Base-by-base conservation (phyloP, 2,888 invertebrate species). In the Caenorhabditis sp. region DNA sequence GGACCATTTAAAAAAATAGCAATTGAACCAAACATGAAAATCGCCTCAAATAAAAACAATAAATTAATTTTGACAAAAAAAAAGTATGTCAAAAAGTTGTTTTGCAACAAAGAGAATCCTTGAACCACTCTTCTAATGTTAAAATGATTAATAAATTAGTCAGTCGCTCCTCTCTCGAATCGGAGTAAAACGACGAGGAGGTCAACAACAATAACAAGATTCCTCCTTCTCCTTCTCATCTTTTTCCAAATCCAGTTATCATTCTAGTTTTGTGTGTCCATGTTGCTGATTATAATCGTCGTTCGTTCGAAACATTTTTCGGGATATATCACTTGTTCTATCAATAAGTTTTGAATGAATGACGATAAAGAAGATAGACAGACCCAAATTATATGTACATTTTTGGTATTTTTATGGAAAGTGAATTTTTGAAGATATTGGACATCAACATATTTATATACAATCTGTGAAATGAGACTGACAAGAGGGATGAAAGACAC, bases 151-250 rank as follows among this genome's bases (percentile, higher is more conserved):
- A 70, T 66, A 70, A 55, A 43, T 66, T 66, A 65, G 70, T 70
- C 66, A 65, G 66, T 66, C 70, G 65, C 62, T 70, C 66, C 70
- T 59, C n/a, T n/a, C 66, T 62, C 70, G 66, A 70, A 66, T 70
- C 65, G 66, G 66, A 23, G 19, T 51, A 23, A 51, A 23, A 23
- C 21, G 23, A 51, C 21, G 23, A 2, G 23, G 19, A 17, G 21
- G 21, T 8, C 51, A 51, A 51, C 51, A 51, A 51, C 51, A 51
- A 51, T 51, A 23, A 19, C 23, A 51, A 23, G 19, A 51, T 51
- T 51, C 21, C 31, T n/a, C 51, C 23, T 19, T 21, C 51, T 21
- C 21, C 12, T 51, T 23, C 8, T 51, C 21, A 23, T 51, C 51
- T 10, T 10, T 50, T 21, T 19, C 21, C 51, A 51, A 23, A 51